Evolutionary conservation across 2,888 invertebrate species (phyloP), one percentile per base, ranked within the genome.

Genomic region (Cenopis cana): DNA sequence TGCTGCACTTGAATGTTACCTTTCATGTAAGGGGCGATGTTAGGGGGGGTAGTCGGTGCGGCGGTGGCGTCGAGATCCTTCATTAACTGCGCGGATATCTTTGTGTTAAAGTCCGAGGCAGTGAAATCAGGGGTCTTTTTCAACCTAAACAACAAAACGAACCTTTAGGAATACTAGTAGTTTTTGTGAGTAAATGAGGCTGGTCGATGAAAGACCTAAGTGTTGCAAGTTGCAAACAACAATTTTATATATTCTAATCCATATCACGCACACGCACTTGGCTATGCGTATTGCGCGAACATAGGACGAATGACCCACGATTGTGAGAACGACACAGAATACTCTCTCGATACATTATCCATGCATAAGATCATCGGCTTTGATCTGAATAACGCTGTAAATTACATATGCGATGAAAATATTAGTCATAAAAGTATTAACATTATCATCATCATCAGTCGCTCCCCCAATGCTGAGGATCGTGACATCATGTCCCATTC

Each of bases 1-100:
- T n/a, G n/a, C n/a, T 24, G 24, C 5, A 12, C 12, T 11, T 46
- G 36, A 14, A n/a, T n/a, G 17, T 14, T 78, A 90, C 91, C 86
- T 81, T 78, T 82, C 91, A 90, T 89, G 41, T 72, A 74, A 2
- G 76, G 73, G 6, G 60, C 76, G 24, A 90, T 71, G 10, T 85
- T 79, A 0, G 54, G 41, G 1, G 89, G 86, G 2, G 88, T 89
- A n/a, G 76, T 77, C 0, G 85, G 69, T 69, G 82, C 81, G 1
- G 75, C 85, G 2, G 79, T 76, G 0, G 70, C 76, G 1, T 77
- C 36, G 0, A 91, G 81, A 29, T 85, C 83, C 0, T 75, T 72
- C 2, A 81, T 82, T n/a, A 91, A 50, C 56, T 85, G 66, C 2
- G 75, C 74, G 3, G 86, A 83, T 67, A 89, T 69, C 1, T 65